Evolutionary conservation across 2,113 vertebrate genomes (phyloP).

Genomic region (Calidris pygmaea): DNA sequence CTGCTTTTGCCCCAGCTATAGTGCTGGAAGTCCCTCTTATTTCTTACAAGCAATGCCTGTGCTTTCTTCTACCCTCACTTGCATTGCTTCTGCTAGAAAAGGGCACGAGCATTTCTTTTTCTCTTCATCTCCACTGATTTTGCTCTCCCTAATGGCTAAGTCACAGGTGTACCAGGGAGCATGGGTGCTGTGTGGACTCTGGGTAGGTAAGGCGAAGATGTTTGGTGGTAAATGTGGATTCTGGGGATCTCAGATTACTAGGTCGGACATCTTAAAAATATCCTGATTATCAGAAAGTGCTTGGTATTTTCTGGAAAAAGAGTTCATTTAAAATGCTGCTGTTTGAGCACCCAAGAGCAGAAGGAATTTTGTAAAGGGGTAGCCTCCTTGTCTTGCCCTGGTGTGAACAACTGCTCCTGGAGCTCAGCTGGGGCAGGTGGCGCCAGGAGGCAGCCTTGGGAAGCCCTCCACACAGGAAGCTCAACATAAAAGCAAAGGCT

Average conservation of each 20-base stretch:
- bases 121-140: neutral
- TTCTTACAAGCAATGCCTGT: neutral
- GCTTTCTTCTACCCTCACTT: neutral
- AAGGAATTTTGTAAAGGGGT: neutral
- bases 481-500: neutral
- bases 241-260: neutral
- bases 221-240: neutral
- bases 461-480: neutral
- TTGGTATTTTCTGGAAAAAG: neutral
- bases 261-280: neutral
- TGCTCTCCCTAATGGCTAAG: neutral
- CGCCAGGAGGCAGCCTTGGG: rapidly evolving
- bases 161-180: neutral
- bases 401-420: neutral
- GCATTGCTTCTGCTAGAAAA: neutral
- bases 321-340: neutral
- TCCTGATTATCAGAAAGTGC: neutral
- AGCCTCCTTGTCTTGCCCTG: neutral
- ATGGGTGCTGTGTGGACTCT: neutral
- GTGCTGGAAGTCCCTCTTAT: neutral
- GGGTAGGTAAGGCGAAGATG: neutral
- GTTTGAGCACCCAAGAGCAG: neutral
- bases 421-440: neutral
- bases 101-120: neutral
- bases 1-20: neutral